phyloP scores from a whole-genome alignment of 2,113 vertebrate species.

The Oplegnathus fasciatus region DNA sequence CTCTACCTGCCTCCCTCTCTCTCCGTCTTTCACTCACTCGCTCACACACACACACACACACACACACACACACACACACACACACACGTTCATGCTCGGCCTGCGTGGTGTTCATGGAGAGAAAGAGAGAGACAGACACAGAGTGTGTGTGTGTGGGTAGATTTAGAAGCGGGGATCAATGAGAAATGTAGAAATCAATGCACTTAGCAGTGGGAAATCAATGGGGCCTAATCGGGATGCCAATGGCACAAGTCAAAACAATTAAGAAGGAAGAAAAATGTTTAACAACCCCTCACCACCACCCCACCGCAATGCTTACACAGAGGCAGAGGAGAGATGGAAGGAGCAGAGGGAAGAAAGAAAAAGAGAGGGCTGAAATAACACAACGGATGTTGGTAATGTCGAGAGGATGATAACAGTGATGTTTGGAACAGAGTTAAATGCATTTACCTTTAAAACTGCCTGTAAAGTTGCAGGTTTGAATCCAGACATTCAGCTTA shows the following conservation, averaged over 20 bases:
- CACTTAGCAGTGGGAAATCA: slow-evolving; percentile 96
- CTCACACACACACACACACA: slow-evolving; percentile 5
- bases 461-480: slow-evolving; percentile 9
- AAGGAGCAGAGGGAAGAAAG: slow-evolving; percentile 30
- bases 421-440: slow-evolving; percentile 5
- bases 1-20: slow-evolving; percentile 10
- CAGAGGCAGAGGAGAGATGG: slow-evolving; percentile 56
- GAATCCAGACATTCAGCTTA: slow-evolving; percentile 3
- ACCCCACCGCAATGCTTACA: slow-evolving; percentile 71
- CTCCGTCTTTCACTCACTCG: background rate
- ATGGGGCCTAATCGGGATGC: slow-evolving; percentile 97
- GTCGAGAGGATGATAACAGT: slow-evolving; percentile 17
- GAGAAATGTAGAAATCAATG: slow-evolving; percentile 99
- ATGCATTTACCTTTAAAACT: background rate
- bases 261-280: slow-evolving; percentile 97
- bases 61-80: slow-evolving; percentile 10
- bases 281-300: slow-evolving; percentile 87
- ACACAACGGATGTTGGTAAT: slow-evolving; percentile 1
- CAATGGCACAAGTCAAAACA: slow-evolving; percentile 98
- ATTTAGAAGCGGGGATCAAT: slow-evolving; percentile 97
- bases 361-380: slow-evolving; percentile 12
- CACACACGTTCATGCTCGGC: slow-evolving; percentile 11
- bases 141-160: slow-evolving; percentile 86
- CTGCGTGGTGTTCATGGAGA: slow-evolving; percentile 45
- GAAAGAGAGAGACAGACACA: slow-evolving; percentile 61